Percentiles rank a stretch among this genome's conserved stretches.
Conservation (phyloP, 2,888 invertebrate species). For the Autographa pulchrina region DNA sequence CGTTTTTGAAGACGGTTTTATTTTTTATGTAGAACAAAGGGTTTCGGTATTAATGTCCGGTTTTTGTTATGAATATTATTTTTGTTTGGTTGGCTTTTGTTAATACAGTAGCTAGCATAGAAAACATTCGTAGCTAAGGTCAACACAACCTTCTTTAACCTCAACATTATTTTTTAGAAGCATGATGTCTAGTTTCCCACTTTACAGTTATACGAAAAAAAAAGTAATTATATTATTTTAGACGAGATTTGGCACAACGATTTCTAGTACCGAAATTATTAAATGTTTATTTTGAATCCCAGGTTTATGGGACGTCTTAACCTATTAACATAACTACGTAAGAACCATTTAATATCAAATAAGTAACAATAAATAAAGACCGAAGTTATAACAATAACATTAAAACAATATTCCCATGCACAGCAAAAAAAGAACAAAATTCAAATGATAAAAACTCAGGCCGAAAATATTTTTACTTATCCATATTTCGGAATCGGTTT, state of each 20-base stretch:
- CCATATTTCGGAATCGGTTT: slow-evolving; percentile 49
- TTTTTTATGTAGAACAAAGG: slow-evolving; percentile 54
- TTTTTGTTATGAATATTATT: slow-evolving; percentile 10
- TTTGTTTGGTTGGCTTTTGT: not conserved
- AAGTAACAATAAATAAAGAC: too few species aligned
- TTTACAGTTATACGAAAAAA: too few species aligned
- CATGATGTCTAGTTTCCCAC: too few species aligned
- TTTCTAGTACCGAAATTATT: too few species aligned
- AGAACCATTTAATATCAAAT: too few species aligned
- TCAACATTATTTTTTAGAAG: too few species aligned
- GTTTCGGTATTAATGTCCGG: slow-evolving; percentile 38
- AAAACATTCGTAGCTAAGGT: not conserved
- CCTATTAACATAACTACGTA: too few species aligned
- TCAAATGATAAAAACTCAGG: slow-evolving; percentile 29
- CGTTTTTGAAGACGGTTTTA: slow-evolving; percentile 54
- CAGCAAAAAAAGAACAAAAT: slow-evolving; percentile 1
- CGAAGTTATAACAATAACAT: not conserved
- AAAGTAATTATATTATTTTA: too few species aligned
- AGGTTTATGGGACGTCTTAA: too few species aligned
- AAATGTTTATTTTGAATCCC: too few species aligned
- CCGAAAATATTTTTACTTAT: slow-evolving; percentile 30
- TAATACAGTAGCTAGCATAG: slow-evolving; percentile 8
- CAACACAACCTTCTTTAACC: too few species aligned
- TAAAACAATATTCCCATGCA: slow-evolving; percentile 11
- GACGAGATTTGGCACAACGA: too few species aligned